A percentile compares a stretch with the other conserved stretches of the same genome.
These are phyloP conservation scores for Lottia gigantea DNA, from an alignment of 2,888 invertebrate species.

Conservation along the genomic window DNA sequence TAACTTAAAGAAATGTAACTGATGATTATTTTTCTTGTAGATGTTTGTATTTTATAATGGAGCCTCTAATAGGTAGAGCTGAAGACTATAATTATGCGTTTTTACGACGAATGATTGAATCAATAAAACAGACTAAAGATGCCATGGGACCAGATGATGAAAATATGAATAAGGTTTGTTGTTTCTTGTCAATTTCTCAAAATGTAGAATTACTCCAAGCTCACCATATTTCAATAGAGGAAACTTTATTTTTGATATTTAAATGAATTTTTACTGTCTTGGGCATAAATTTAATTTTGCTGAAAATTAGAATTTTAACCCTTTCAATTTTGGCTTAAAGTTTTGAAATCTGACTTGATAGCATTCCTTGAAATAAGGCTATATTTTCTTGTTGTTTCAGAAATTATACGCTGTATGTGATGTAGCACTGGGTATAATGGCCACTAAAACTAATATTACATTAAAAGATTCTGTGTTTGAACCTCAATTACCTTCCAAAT, in stretches of 20 bases:
- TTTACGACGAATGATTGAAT: slow-evolving; percentile 91
- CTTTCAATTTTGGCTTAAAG: too few species aligned
- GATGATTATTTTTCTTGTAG: slow-evolving; percentile 63
- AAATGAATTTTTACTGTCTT: too few species aligned
- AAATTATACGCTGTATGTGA: slow-evolving; percentile 98
- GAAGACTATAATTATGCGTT: slow-evolving; percentile 96
- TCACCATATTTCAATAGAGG: background rate
- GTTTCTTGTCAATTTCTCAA: background rate
- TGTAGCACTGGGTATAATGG: slow-evolving; percentile 89
- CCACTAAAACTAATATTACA: slow-evolving; percentile 88
- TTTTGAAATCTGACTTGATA: too few species aligned
- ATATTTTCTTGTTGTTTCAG: too few species aligned
- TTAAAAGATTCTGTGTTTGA: slow-evolving; percentile 84
- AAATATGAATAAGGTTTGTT: slow-evolving; percentile 81
- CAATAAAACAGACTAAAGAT: slow-evolving; percentile 94
- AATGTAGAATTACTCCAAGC: background rate
- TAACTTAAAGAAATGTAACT: too few species aligned
- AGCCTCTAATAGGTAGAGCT: slow-evolving; percentile 91
- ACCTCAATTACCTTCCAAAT: slow-evolving; percentile 72
- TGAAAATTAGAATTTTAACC: too few species aligned
- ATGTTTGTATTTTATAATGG: slow-evolving; percentile 93
- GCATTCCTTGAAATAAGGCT: too few species aligned
- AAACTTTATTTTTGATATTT: too few species aligned
- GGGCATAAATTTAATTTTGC: too few species aligned
- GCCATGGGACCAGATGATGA: slow-evolving; percentile 86